phyloP scores from a whole-genome alignment of 1,140 invertebrate species.

The Platorchestia sp. region DNA sequence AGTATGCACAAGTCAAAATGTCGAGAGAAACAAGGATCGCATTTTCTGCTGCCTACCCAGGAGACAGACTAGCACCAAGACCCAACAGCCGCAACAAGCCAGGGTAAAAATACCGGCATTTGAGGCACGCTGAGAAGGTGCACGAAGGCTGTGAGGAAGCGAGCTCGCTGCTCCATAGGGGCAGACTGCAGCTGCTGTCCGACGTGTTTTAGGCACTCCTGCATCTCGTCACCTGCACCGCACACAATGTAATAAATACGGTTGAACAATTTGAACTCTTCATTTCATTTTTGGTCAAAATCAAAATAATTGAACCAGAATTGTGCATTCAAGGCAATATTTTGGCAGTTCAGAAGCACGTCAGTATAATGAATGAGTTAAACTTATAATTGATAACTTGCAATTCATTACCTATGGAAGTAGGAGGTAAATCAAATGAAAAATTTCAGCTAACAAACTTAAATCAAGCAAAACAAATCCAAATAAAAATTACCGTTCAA shows the following conservation, averaged over 20 bases:
- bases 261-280: not conserved
- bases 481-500: no score
- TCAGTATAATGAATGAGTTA: not conserved
- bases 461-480: no score
- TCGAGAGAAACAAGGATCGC: no score
- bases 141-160: constrained; percentile 11
- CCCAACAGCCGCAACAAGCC: not conserved
- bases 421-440: not conserved
- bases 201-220: not conserved
- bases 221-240: not conserved
- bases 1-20: no score
- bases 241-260: not conserved
- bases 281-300: not conserved
- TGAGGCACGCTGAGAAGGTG: not conserved
- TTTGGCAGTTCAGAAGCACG: no score
- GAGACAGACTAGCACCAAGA: not conserved
- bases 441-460: not conserved
- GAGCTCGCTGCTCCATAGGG: not conserved
- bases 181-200: not conserved
- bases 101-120: not conserved
- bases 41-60: not conserved
- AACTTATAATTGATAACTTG: not conserved
- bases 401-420: not conserved
- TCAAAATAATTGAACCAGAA: no score
- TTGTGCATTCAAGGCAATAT: no score